Evolutionary conservation across 1,140 invertebrate species (phyloP).

Genomic region (Cotesia glomerata): DNA sequence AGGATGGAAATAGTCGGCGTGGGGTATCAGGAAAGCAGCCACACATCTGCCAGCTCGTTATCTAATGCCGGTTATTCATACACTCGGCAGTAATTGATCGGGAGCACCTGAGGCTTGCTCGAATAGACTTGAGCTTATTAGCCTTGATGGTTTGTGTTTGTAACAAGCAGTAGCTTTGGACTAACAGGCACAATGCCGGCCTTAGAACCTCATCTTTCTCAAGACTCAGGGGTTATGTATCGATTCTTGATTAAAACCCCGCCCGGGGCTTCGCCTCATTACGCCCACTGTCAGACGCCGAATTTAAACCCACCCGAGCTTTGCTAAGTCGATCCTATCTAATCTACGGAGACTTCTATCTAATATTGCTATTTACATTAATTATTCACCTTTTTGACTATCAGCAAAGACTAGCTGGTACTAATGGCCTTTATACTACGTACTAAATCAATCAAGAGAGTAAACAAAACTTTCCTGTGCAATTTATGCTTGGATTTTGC

Average conservation of each 20-base stretch:
- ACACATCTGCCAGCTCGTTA: constrained; percentile 59
- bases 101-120: constrained; percentile 48
- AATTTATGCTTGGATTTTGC: neutral
- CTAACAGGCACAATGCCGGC: constrained; percentile 3
- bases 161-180: constrained; percentile 43
- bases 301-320: neutral
- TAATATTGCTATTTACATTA: too few species aligned
- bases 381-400: too few species aligned
- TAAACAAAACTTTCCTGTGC: too few species aligned
- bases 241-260: constrained; percentile 58
- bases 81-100: constrained; percentile 57
- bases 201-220: constrained; percentile 18
- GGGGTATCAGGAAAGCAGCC: neutral
- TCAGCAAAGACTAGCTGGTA: neutral
- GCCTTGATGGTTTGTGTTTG: constrained; percentile 40
- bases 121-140: constrained; percentile 55
- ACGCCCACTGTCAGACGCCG: constrained; percentile 36
- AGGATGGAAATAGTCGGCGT: too few species aligned
- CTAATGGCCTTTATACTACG: constrained; percentile 30
- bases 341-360: too few species aligned
- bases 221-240: constrained; percentile 50
- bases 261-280: constrained; percentile 56
- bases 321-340: constrained; percentile 34
- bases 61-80: constrained; percentile 55
- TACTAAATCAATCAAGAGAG: too few species aligned